Evolutionary conservation across 2,888 invertebrate species (phyloP).

Genomic region (Andrena flavipes): DNA sequence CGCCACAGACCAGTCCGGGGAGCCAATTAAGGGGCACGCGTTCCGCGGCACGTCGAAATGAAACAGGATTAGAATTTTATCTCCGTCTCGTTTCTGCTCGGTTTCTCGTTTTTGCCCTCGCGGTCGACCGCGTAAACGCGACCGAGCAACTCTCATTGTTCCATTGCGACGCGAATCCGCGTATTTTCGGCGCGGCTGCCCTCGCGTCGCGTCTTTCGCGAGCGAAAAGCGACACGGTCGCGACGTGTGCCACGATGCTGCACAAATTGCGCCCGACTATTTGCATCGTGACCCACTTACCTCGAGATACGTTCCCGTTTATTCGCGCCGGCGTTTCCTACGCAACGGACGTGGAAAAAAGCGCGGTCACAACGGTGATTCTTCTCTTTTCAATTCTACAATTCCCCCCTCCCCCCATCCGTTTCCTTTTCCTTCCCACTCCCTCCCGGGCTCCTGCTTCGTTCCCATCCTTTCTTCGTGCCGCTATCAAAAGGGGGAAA

Average conservation of each 20-base stretch:
- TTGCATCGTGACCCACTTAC: conserved; percentile 73
- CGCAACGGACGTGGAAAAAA: conserved; percentile 42
- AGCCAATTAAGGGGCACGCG: background rate
- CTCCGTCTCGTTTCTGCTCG: conserved; percentile 6
- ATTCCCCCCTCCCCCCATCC: no score
- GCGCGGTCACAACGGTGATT: conserved; percentile 20
- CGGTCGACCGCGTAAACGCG: conserved; percentile 45
- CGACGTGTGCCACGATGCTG: conserved; percentile 45
- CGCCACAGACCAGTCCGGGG: background rate
- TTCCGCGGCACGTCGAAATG: background rate
- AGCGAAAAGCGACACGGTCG: conserved; percentile 46
- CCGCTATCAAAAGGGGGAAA: background rate
- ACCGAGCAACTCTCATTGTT: conserved; percentile 55
- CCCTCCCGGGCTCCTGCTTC: no score
- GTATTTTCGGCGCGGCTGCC: conserved; percentile 61
- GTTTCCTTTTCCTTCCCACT: background rate
- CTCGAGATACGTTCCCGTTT: conserved; percentile 64
- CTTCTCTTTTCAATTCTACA: background rate
- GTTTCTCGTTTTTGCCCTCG: background rate
- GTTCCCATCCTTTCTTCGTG: background rate
- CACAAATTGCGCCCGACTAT: conserved; percentile 68
- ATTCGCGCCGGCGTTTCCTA: conserved; percentile 48
- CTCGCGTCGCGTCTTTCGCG: conserved; percentile 33
- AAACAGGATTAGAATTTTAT: conserved; percentile 36
- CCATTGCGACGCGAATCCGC: conserved; percentile 59